Percentiles rank a stretch among this genome's conserved stretches.
phyloP scores from a whole-genome alignment of 2,113 vertebrate genomes.

The Otocyon megalotis region DNA sequence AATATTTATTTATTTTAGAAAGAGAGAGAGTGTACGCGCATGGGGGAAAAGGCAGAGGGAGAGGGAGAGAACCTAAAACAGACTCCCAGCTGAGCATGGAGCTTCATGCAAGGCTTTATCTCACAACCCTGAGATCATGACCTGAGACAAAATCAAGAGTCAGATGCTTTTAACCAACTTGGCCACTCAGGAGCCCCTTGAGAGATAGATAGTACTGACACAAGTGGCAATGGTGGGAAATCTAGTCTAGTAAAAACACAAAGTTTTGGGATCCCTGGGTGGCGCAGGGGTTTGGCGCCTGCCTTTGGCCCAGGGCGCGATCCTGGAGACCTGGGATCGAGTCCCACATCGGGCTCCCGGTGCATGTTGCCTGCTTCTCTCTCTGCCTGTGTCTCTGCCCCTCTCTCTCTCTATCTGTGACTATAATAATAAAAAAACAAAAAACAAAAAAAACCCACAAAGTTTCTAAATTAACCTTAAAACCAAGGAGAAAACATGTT shows the following conservation, averaged over 20 bases:
- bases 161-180: background rate
- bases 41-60: background rate
- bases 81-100: background rate
- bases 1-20: background rate
- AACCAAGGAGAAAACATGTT: background rate
- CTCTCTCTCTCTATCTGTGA: too few species aligned
- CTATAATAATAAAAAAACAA: too few species aligned
- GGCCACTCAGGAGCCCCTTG: background rate
- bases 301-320: too few species aligned
- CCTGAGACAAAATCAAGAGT: background rate
- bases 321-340: too few species aligned
- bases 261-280: too few species aligned
- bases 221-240: background rate
- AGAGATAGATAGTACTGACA: background rate
- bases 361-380: too few species aligned
- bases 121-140: background rate
- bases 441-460: too few species aligned
- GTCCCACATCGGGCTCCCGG: too few species aligned
- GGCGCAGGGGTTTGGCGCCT: too few species aligned
- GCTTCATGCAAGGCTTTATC: background rate
- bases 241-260: background rate
- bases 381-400: too few species aligned
- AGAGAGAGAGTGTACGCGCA: background rate
- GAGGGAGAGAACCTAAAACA: background rate
- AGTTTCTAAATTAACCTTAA: slow-evolving; percentile 47